A percentile compares a stretch with the other conserved stretches of the same genome.
phyloP scores from a whole-genome alignment of 23 tunicate genomes.

The Styela plicata region DNA sequence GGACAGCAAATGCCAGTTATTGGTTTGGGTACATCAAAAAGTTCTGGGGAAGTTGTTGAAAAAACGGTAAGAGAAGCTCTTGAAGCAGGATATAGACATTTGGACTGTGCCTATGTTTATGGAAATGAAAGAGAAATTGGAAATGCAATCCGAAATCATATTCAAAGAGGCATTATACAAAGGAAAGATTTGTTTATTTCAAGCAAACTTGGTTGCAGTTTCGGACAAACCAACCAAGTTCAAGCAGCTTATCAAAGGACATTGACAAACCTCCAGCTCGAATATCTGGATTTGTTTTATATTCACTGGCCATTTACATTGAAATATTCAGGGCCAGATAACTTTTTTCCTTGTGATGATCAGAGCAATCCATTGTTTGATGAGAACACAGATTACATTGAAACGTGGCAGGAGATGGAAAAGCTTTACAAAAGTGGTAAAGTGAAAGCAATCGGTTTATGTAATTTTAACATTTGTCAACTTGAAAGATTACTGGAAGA shows the following conservation, averaged over 20 bases:
- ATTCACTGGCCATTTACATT: conserved; percentile 33
- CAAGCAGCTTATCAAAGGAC: not conserved
- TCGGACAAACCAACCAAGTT: not conserved
- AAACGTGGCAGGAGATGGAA: conserved; percentile 2
- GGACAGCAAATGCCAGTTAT: conserved; percentile 14
- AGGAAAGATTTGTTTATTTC: conserved; percentile 35
- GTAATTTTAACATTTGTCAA: conserved; percentile 1
- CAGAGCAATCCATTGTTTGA: not conserved
- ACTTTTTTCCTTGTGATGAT: not conserved
- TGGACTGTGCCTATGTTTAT: conserved; percentile 23
- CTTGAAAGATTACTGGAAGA: not conserved
- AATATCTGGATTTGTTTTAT: conserved; percentile 30
- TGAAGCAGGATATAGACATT: conserved; percentile 24
- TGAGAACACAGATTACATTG: not conserved
- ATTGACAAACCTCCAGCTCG: conserved; percentile 12
- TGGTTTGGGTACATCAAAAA: conserved; percentile 17
- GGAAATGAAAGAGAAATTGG: conserved; percentile 23
- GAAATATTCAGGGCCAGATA: conserved; percentile 1
- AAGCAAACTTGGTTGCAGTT: conserved; percentile 8
- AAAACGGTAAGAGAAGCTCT: conserved; percentile 3
- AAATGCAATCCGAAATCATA: not conserved
- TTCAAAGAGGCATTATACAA: not conserved
- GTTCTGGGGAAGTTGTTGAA: not conserved
- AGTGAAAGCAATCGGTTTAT: conserved; percentile 7
- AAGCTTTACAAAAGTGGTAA: not conserved